Conservation (phyloP, 2,888 invertebrate species). For the Gastrophysa polygoni region DNA sequence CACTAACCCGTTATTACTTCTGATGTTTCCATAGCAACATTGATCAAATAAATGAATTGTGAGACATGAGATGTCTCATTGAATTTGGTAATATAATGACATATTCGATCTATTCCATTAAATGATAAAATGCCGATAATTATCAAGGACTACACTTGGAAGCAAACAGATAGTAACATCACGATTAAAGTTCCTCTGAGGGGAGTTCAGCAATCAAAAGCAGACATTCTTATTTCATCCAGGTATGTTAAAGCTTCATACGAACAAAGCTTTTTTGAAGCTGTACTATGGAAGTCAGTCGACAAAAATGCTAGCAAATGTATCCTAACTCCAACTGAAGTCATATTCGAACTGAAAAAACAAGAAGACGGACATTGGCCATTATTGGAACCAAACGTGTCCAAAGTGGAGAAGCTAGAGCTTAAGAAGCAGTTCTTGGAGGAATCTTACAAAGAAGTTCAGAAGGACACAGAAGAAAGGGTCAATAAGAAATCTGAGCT, state of each 20-base stretch:
- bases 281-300: constrained; percentile 69
- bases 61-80: not conserved
- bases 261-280: constrained; percentile 76
- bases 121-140: constrained; percentile 70
- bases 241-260: constrained; percentile 76
- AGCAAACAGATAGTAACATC: constrained; percentile 68
- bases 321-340: constrained; percentile 63
- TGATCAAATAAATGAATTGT: not conserved
- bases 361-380: constrained; percentile 64
- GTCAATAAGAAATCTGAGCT: constrained; percentile 62
- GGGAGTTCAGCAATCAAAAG: constrained; percentile 66
- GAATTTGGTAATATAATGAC: not conserved
- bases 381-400: constrained; percentile 62
- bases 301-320: constrained; percentile 69
- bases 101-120: not conserved
- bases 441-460: constrained; percentile 63
- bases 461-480: constrained; percentile 63
- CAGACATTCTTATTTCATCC: constrained; percentile 72
- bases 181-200: constrained; percentile 71
- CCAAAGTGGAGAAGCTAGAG: constrained; percentile 64
- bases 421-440: constrained; percentile 65
- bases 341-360: constrained; percentile 73
- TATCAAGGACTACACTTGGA: constrained; percentile 78
- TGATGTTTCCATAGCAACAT: not conserved
- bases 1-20: too few relatives aligned